These are phyloP conservation scores for Amphipyra berbera DNA, from an alignment of 2,888 invertebrate species.

Conservation along the genomic window DNA sequence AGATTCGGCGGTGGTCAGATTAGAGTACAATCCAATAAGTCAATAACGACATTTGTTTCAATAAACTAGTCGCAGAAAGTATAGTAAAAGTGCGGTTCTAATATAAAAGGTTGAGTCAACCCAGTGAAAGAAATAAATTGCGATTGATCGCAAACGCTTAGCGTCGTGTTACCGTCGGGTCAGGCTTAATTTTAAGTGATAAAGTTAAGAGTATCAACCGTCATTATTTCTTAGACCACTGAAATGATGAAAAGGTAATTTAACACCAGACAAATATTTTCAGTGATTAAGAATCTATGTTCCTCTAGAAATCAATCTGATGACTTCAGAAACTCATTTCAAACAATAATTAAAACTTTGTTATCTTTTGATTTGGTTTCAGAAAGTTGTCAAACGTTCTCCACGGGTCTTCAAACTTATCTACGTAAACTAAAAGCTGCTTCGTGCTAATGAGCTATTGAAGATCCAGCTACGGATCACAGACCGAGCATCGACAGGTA, in stretches of 20 bases:
- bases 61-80: slow-evolving; percentile 11
- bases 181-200: slow-evolving; percentile 15
- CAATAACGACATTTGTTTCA: slow-evolving; percentile 13
- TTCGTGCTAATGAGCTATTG: slow-evolving; percentile 33
- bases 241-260: slow-evolving; percentile 19
- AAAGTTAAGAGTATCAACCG: slow-evolving; percentile 28
- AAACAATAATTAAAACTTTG: slow-evolving; percentile 52
- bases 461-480: slow-evolving; percentile 21
- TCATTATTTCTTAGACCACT: slow-evolving; percentile 13
- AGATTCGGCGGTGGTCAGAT: neutral
- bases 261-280: slow-evolving; percentile 30
- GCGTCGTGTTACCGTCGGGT: neutral
- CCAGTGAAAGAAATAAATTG: slow-evolving; percentile 28
- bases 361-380: slow-evolving; percentile 35
- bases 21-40: slow-evolving; percentile 8
- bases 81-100: slow-evolving; percentile 7
- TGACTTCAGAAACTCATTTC: slow-evolving; percentile 39
- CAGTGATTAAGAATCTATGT: slow-evolving; percentile 29
- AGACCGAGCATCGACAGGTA: neutral
- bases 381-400: slow-evolving; percentile 16
- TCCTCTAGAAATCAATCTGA: slow-evolving; percentile 44
- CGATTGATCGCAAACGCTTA: slow-evolving; percentile 14
- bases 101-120: slow-evolving; percentile 22
- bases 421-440: slow-evolving; percentile 23
- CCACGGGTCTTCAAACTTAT: slow-evolving; percentile 16